These are phyloP conservation scores for Phyllostomus discolor DNA, from an alignment of 2,113 vertebrate genomes.

Conservation along the genomic window DNA sequence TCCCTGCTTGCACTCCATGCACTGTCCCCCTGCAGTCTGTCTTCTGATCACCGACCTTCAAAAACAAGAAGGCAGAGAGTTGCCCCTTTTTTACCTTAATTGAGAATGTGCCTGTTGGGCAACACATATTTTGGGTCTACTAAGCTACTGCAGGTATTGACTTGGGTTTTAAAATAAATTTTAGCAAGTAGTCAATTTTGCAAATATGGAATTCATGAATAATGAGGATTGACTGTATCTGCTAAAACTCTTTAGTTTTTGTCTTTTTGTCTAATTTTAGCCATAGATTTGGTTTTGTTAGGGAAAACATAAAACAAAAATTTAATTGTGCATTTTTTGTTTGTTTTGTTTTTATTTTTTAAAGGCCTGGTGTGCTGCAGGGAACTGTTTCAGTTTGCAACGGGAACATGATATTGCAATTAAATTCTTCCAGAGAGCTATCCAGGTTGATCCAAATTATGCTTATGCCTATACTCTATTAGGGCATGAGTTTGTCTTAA, in stretches of 20 bases:
- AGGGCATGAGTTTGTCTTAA: constrained; percentile 96
- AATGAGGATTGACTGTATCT: not conserved
- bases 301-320: not conserved
- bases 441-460: constrained; percentile 97
- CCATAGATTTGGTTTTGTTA: constrained; percentile 33
- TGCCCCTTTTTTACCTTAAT: not conserved
- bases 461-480: constrained; percentile 97
- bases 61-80: not conserved
- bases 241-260: not conserved
- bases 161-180: not conserved
- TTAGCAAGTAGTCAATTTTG: not conserved
- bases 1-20: not conserved
- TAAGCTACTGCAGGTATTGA: not conserved
- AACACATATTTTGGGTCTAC: not conserved
- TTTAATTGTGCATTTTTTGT: constrained; percentile 40
- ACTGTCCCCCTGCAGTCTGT: not conserved
- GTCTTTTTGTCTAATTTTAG: constrained; percentile 40
- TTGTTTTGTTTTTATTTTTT: constrained; percentile 42
- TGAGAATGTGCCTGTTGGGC: not conserved
- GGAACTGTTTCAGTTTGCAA: constrained; percentile 99
- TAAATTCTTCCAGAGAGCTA: constrained; percentile 99
- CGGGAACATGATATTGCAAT: constrained; percentile 98
- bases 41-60: not conserved
- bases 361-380: constrained; percentile 98
- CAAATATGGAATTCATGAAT: not conserved